A percentile compares a stretch with the other conserved stretches of the same genome.
Evolutionary conservation across 2,113 vertebrate genomes (phyloP).

Genomic region (Mixornis gularis): DNA sequence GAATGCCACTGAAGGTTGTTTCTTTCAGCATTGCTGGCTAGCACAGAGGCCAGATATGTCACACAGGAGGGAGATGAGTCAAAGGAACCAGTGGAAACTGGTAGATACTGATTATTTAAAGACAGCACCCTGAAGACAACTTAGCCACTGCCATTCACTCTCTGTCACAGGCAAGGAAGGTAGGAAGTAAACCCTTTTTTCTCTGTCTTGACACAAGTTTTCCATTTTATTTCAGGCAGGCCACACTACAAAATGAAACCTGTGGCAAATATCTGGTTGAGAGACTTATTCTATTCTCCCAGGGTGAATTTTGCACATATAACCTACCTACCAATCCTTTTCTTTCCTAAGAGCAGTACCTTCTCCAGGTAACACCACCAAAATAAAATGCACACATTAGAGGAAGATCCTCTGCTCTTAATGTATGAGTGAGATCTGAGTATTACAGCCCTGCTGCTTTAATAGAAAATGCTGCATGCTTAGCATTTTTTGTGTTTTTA

Average conservation of each 20-base stretch:
- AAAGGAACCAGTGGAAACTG: background rate
- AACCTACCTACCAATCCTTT: background rate
- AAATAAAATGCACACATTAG: background rate
- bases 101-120: background rate
- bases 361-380: background rate
- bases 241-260: background rate
- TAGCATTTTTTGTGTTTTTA: background rate
- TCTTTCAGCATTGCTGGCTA: background rate
- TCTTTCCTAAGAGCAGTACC: background rate
- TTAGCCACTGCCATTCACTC: background rate
- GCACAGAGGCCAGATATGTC: background rate
- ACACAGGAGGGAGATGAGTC: background rate
- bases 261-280: background rate
- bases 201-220: background rate
- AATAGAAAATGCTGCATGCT: background rate
- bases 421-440: background rate
- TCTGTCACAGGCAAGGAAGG: background rate
- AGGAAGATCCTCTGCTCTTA: background rate
- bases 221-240: background rate
- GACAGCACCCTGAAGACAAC: background rate
- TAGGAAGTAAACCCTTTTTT: background rate
- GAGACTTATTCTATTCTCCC: background rate
- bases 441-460: background rate
- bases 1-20: background rate
- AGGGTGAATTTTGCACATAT: background rate